These are phyloP conservation scores for Lysiphlebus fabarum DNA, from an alignment of 1,140 invertebrate genomes.

Conservation along the genomic window DNA sequence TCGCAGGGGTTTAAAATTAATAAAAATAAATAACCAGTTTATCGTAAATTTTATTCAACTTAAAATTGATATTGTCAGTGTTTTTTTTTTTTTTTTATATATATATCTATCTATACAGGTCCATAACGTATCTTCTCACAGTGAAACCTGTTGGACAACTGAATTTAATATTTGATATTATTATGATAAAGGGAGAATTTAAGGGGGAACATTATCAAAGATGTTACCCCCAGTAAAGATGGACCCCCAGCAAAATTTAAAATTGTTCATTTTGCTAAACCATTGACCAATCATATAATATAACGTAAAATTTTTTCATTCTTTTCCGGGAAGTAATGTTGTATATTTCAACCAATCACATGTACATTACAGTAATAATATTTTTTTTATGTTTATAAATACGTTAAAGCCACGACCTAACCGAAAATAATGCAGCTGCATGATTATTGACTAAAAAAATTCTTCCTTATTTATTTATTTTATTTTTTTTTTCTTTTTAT, in stretches of 20 bases:
- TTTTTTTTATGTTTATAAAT: conserved; percentile 1
- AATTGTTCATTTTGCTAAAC: background rate
- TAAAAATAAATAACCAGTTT: conserved; percentile 20
- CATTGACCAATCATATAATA: conserved; percentile 13
- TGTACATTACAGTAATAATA: background rate
- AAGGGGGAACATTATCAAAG: conserved; percentile 10
- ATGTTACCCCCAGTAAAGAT: conserved; percentile 10
- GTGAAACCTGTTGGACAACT: conserved; percentile 36
- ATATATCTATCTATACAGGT: conserved; percentile 29
- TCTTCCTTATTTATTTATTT: too few species aligned
- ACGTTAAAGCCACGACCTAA: conserved; percentile 9
- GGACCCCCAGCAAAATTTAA: conserved; percentile 19
- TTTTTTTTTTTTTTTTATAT: conserved; percentile 3
- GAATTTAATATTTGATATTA: conserved; percentile 1
- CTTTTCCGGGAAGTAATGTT: conserved; percentile 25
- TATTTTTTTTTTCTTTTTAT: too few species aligned
- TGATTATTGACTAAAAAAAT: background rate
- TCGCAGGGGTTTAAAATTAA: conserved; percentile 23
- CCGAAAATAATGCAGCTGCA: conserved; percentile 21
- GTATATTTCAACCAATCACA: conserved; percentile 1
- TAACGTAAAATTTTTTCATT: background rate
- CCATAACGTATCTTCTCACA: conserved; percentile 55
- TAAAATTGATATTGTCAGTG: conserved; percentile 20
- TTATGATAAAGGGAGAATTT: background rate
- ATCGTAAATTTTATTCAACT: background rate